Conservation (phyloP, 2,888 invertebrate species). For the Leptopilina drosophilae region DNA sequence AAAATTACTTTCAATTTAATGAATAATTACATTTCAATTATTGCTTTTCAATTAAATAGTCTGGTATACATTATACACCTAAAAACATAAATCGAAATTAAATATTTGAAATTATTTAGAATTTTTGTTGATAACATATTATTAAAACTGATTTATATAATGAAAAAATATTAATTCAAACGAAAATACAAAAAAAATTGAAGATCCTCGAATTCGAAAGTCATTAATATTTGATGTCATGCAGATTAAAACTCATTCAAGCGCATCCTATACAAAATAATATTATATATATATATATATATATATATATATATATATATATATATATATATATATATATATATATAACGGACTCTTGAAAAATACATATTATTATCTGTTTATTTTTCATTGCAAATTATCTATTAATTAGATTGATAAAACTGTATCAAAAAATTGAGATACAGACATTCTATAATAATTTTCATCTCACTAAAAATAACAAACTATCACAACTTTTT, state of each 20-base stretch:
- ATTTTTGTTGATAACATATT: too few species aligned
- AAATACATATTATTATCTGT: conserved; percentile 28
- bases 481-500: conserved; percentile 39
- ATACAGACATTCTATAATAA: conserved; percentile 18
- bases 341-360: conserved; percentile 33
- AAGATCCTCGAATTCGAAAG: conserved; percentile 34
- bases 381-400: conserved; percentile 36
- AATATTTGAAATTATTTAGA: too few species aligned
- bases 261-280: conserved; percentile 23
- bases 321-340: too few species aligned
- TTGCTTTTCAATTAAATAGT: too few species aligned
- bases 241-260: conserved; percentile 27
- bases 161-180: neutral
- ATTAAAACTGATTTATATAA: neutral
- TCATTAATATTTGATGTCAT: conserved; percentile 23
- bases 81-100: too few species aligned
- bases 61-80: too few species aligned
- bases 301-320: too few species aligned
- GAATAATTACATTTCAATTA: too few species aligned
- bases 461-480: conserved; percentile 38
- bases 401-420: conserved; percentile 27
- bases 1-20: too few species aligned
- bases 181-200: neutral
- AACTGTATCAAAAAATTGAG: neutral
- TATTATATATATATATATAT: neutral